phyloP scores from a whole-genome alignment of 2,888 invertebrate species.

The Holacanthella duospinosa region DNA sequence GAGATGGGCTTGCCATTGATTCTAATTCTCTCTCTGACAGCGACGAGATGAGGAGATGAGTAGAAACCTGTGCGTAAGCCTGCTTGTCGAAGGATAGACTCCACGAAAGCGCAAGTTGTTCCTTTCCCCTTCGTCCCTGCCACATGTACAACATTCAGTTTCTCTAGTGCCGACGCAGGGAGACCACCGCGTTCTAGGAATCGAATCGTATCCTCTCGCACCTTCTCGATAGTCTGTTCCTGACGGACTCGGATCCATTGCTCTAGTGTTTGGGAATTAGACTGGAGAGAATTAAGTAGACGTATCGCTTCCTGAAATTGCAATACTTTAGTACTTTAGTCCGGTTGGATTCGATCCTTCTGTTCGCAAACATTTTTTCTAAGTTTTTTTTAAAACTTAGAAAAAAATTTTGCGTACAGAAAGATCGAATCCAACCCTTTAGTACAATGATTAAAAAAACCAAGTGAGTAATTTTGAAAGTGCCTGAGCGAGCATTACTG shows the following conservation, averaged over 20 bases:
- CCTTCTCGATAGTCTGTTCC: constrained; percentile 10
- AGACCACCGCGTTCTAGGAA: constrained; percentile 51
- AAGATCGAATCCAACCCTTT: no score
- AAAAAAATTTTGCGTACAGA: no score
- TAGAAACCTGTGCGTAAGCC: constrained; percentile 86
- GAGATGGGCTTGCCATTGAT: constrained; percentile 71
- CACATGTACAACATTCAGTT: constrained; percentile 80
- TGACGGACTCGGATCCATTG: constrained; percentile 39
- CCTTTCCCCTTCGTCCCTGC: constrained; percentile 97
- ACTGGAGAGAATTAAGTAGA: constrained; percentile 59
- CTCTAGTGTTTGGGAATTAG: constrained; percentile 55
- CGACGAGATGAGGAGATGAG: constrained; percentile 89
- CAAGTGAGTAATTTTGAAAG: no score
- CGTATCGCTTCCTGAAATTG: constrained; percentile 59
- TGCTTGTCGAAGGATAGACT: constrained; percentile 71
- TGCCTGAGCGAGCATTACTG: no score
- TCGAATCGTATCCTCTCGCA: constrained; percentile 25
- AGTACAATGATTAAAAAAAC: no score
- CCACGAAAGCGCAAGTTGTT: constrained; percentile 85
- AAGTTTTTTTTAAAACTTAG: no score
- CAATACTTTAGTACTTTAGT: no score
- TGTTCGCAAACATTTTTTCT: no score
- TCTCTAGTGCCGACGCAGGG: constrained; percentile 54
- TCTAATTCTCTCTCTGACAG: constrained; percentile 80
- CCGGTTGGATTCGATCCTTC: no score